These are phyloP conservation scores for Campoplex capitator DNA, from an alignment of 2,888 invertebrate species.

Conservation along the genomic window DNA sequence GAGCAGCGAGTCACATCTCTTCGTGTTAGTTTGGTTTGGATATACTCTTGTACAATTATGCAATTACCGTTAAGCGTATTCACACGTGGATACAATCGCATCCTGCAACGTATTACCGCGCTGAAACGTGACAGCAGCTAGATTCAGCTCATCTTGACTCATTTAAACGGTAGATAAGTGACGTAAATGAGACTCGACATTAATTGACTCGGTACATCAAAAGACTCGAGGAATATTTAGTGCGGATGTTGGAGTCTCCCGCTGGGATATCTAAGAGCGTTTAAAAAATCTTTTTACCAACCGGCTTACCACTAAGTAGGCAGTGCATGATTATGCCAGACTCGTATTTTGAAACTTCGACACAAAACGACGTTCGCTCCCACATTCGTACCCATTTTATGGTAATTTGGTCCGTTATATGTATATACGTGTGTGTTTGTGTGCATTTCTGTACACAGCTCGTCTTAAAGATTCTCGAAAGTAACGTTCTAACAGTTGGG, in stretches of 20 bases:
- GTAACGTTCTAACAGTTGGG: background rate
- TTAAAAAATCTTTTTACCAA: background rate
- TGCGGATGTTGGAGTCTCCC: background rate
- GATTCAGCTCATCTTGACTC: background rate
- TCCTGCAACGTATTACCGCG: conserved; percentile 15
- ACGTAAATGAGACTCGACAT: background rate
- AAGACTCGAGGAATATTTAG: background rate
- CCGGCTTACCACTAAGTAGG: conserved; percentile 52
- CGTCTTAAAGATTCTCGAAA: background rate
- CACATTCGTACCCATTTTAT: conserved; percentile 44
- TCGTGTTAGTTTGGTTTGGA: background rate
- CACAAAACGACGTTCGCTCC: conserved; percentile 24
- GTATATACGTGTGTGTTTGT: background rate
- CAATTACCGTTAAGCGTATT: conserved; percentile 48
- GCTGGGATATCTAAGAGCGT: background rate
- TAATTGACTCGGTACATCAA: background rate
- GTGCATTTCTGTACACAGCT: background rate
- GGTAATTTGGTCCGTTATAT: conserved; percentile 3
- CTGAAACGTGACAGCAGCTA: conserved; percentile 41
- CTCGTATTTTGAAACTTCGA: conserved; percentile 68
- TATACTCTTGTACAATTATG: conserved; percentile 23
- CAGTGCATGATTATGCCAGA: conserved; percentile 63
- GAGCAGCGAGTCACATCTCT: background rate
- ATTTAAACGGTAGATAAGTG: background rate
- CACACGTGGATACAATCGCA: conserved; percentile 37